These are phyloP conservation scores for Halisarca cf. caerulea DNA, from an alignment of 37 sponge, comb jelly and placozoan species.

Conservation along the genomic window DNA sequence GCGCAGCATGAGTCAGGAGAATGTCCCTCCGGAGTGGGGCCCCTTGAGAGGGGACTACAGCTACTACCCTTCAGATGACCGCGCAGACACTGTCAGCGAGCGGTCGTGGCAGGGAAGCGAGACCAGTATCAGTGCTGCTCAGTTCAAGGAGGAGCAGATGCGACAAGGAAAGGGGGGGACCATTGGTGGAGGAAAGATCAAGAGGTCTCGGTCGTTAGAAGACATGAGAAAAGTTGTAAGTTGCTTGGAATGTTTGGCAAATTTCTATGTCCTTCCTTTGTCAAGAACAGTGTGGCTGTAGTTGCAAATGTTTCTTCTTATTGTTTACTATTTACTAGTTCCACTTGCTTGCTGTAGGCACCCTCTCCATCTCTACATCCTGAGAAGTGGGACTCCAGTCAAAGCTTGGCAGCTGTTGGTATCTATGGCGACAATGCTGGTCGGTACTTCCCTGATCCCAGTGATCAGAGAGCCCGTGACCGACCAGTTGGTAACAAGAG, in stretches of 20 bases:
- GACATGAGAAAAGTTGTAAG: slow-evolving; percentile 11
- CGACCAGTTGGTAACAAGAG: neutral
- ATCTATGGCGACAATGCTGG: neutral
- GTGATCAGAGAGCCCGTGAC: neutral
- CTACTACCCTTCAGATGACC: neutral
- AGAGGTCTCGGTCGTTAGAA: neutral
- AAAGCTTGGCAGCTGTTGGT: neutral
- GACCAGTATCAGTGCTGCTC: neutral
- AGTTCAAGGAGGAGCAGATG: neutral
- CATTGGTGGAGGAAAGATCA: neutral
- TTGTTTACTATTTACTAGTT: too few species aligned
- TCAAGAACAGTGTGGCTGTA: too few species aligned
- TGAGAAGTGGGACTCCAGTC: neutral
- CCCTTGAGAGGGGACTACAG: neutral
- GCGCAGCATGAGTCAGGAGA: neutral
- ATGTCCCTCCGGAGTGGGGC: neutral
- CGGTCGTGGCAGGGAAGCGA: neutral
- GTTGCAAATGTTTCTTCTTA: too few species aligned
- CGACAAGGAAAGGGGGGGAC: too few species aligned
- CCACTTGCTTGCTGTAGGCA: neutral
- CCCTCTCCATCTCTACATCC: neutral
- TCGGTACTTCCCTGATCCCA: slow-evolving; percentile 13
- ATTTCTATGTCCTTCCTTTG: too few species aligned
- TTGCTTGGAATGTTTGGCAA: too few species aligned
- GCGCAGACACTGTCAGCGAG: neutral